Base-by-base conservation (phyloP, 1,140 invertebrate species). In the silkworm (Bombyx mori) region DNA sequence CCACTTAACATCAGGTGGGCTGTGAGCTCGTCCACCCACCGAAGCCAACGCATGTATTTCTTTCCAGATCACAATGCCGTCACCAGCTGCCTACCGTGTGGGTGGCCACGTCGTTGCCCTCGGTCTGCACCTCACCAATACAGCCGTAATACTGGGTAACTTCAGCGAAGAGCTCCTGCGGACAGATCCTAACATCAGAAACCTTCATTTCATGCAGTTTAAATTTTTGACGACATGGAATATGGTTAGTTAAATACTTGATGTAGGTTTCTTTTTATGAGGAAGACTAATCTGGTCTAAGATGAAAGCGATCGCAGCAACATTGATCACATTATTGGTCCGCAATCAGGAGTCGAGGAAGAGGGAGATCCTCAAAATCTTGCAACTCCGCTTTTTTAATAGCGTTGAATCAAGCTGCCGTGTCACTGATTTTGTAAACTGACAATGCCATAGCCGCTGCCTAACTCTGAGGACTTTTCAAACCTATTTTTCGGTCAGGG, bases 211-310 rank as follows among this genome's bases (percentile, higher is more conserved):
- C 4, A 53, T 70, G 22, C 68, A 73, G 48, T 63, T 57, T 10
- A 60, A 54, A 42, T 79, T 66, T 46, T 50, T 79, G 0, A 79
- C 77, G 26, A 68, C 75, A 26, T 79, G 77, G 77, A 79, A 77
- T 64, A 45, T 76, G 51, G 77, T 79, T 55, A 63, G 71, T 66
- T 44, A 43, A 7, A 1, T 35, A 44, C 42, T 44, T 35, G n/a
- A 18, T 46, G 6, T 46, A 18, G 43, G 43, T 42, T 58, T 44
- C 35, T 3, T 8, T 47, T 46, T 44, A 18, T 8, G 52, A 45
- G 7, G 44, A 10, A 8, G 10, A 45, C 44, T 8, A 8, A 45
- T 45, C 12, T 35, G 26, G 26, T 5, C 26, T 35, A 35, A 47
- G 8, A 47, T 47, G n/a, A 3, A 47, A 12, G 45, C 6, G 45